Percentiles rank a stretch among this genome's conserved stretches.
Evolutionary conservation across 2,113 vertebrate genomes (phyloP).

Genomic region (Rattus norvegicus): DNA sequence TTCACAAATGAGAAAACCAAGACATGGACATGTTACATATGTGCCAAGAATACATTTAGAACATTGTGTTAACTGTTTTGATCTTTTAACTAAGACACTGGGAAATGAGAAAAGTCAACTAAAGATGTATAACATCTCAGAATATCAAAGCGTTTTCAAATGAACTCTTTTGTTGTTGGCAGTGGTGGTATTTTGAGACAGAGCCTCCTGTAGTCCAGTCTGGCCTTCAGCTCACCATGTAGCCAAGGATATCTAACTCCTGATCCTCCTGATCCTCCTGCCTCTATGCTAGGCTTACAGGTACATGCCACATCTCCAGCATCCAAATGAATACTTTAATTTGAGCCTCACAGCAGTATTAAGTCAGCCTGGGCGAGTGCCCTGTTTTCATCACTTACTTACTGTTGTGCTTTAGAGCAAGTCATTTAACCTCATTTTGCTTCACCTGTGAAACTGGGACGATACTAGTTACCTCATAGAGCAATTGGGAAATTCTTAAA

Average conservation of each 20-base stretch:
- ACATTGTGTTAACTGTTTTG: background rate
- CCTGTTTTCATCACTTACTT: background rate
- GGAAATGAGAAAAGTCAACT: slow-evolving; percentile 36
- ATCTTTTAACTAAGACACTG: background rate
- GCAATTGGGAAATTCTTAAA: slow-evolving; percentile 28
- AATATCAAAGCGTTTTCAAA: slow-evolving; percentile 10
- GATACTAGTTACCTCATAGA: background rate
- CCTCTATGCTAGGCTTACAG: background rate
- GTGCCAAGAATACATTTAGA: slow-evolving; percentile 28
- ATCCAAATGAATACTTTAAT: background rate
- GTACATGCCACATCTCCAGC: background rate
- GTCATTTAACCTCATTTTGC: slow-evolving; percentile 18
- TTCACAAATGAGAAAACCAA: slow-evolving; percentile 52
- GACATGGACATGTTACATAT: background rate
- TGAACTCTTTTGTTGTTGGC: background rate
- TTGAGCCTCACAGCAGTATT: background rate
- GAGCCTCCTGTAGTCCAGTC: background rate
- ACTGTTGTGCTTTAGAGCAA: background rate
- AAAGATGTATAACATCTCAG: background rate
- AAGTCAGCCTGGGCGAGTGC: background rate
- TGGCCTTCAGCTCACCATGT: background rate
- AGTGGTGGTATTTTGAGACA: background rate
- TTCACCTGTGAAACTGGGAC: slow-evolving; percentile 48
- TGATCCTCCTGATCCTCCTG: background rate
- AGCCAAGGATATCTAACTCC: background rate